Evolutionary conservation across 2,888 invertebrate genomes (phyloP).

Genomic region (Hirtodrosophila histrioides): DNA sequence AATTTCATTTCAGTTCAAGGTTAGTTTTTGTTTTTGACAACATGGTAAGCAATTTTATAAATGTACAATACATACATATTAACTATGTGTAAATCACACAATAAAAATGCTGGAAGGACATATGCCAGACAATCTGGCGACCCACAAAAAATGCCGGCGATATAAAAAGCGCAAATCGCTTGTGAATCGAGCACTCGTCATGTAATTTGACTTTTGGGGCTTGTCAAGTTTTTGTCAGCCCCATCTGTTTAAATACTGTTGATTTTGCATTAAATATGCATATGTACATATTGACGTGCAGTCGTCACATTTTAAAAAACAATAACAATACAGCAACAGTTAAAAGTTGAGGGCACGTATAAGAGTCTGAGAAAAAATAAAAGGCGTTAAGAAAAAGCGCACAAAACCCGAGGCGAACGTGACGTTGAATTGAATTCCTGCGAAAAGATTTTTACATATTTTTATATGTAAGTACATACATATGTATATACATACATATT

Average conservation of each 20-base stretch:
- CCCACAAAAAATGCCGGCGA: slow-evolving; percentile 10
- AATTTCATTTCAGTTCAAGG: slow-evolving; percentile 32
- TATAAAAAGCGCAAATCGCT: slow-evolving; percentile 36
- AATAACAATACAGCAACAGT: slow-evolving; percentile 22
- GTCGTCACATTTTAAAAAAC: slow-evolving; percentile 22
- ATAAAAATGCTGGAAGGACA: slow-evolving; percentile 27
- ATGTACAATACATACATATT: slow-evolving; percentile 15
- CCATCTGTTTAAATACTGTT: slow-evolving; percentile 26
- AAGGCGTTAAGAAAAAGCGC: slow-evolving; percentile 38
- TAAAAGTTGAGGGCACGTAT: slow-evolving; percentile 61
- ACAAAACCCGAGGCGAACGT: slow-evolving; percentile 65
- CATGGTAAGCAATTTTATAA: slow-evolving; percentile 34
- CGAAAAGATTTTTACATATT: slow-evolving; percentile 29
- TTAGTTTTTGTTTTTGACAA: slow-evolving; percentile 18
- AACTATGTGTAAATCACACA: slow-evolving; percentile 8
- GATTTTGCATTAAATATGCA: slow-evolving; percentile 44
- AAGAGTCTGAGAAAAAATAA: slow-evolving; percentile 19
- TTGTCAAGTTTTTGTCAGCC: slow-evolving; percentile 7
- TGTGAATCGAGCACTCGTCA: slow-evolving; percentile 18
- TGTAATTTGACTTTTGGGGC: slow-evolving; percentile 26
- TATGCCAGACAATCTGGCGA: slow-evolving; percentile 22
- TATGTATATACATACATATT: not conserved
- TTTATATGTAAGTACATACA: too few species aligned
- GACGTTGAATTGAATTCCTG: slow-evolving; percentile 72
- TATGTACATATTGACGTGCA: slow-evolving; percentile 23